Base-by-base conservation (phyloP, 2,113 vertebrate genomes). In the Cephalopterus ornatus region DNA sequence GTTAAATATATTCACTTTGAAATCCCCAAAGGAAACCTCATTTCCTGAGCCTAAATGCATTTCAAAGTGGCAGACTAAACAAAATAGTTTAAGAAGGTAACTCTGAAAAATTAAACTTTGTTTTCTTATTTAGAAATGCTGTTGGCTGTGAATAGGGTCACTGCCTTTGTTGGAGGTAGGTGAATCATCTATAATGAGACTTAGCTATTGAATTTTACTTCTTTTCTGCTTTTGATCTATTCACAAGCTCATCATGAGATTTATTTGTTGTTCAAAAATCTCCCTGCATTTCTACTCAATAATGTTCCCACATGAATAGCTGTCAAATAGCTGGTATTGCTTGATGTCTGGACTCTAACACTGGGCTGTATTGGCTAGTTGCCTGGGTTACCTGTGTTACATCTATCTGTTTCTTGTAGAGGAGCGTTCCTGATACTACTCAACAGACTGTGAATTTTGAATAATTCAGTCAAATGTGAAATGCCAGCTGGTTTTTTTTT, bases 241-340 rank as follows among this genome's bases (percentile, higher is more conserved):
- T 97, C 78, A 77, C 70, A 84, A 85, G 89, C 92, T 94, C 80
- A 80, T 95, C 47, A 78, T 88, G 76, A 93, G 93, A 94, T 95
- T 94, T 95, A 89, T 94, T 95, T 95, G 86, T 97, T 96, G 93
- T 95, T 96, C 68, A 95, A 2, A 95, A 84, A 52, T 91, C 68
- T 89, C 65, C 37, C 66, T 81, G 61, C 55, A 24, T 93, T 91
- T 91, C 73, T 85, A 39, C 71, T 96, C 83, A 82, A 5, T 91
- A 84, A 75, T 46, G 70, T 65, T 95, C 86, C 61, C 3, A 0
- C 89, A 65, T 87, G 89, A 96, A 89, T 91, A 92, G 88, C 86
- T 96, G 92, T 91, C 88, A 95, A 80, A 74, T 70, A 88, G 66
- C 82, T 4, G 0, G 32, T 84, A 46, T 84, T 93, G 63, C 92